These are phyloP conservation scores for Morphnarchus princeps DNA, from an alignment of 2,113 vertebrate genomes.

Conservation along the genomic window DNA sequence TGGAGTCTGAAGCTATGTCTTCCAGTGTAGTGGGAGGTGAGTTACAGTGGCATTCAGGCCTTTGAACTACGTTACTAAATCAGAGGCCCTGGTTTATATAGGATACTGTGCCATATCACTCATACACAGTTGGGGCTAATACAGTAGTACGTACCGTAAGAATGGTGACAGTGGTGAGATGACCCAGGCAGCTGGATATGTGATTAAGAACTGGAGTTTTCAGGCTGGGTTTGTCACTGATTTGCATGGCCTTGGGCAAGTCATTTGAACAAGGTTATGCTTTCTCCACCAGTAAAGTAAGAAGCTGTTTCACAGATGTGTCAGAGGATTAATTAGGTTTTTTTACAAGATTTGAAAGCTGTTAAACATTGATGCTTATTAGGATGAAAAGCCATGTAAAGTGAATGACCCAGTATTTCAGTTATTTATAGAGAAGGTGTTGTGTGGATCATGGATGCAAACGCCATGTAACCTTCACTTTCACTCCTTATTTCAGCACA, in stretches of 20 bases:
- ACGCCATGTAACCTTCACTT: not conserved
- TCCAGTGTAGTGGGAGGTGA: not conserved
- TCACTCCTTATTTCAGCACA: not conserved
- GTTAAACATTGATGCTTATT: not conserved
- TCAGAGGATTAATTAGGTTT: not conserved
- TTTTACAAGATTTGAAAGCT: not conserved
- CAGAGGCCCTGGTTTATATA: not conserved
- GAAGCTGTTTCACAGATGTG: not conserved
- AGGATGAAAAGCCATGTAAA: not conserved
- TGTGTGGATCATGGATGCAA: not conserved
- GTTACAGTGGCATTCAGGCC: not conserved
- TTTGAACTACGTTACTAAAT: not conserved
- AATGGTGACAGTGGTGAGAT: not conserved
- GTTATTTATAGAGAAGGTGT: not conserved
- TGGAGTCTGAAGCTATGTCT: not conserved
- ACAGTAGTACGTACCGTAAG: rapidly evolving
- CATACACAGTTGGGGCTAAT: not conserved
- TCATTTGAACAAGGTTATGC: not conserved
- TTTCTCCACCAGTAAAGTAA: not conserved
- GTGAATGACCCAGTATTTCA: not conserved
- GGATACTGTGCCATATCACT: not conserved
- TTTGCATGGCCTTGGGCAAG: not conserved
- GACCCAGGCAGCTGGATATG: not conserved
- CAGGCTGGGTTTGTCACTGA: not conserved
- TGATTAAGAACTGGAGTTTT: not conserved